Base-by-base conservation (phyloP, 1,140 invertebrate genomes). In the Fopius arisanus region DNA sequence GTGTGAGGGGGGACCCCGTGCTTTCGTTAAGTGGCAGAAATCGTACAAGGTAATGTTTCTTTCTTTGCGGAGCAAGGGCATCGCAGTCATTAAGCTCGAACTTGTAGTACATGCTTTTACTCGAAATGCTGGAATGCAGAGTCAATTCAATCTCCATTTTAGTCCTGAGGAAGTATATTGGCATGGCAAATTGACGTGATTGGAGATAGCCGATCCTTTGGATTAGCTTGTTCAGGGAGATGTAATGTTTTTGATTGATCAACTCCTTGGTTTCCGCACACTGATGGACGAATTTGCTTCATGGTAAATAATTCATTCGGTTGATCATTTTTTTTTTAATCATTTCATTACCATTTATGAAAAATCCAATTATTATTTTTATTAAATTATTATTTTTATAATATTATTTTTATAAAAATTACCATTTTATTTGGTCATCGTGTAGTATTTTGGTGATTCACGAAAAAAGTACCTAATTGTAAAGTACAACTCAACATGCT, bases 41-140 rank as follows among this genome's bases (percentile, higher is more conserved):
- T 59, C 23, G 54, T 14, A 14, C 54, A 28, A 59, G 12, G 21
- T 59, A 59, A 59, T 59, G 54, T 26, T 59, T 59, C 54, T 59
- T 59, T 59, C 19, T 59, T 59, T 59, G 54, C 54, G 9, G 54
- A 59, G 54, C 54, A 28, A 59, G 54, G 54, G 54, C 54, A 59
- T 59, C 19, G 5, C 7, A 26, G 12, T 59, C 21, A 59, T 59
- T 28, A 59, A 23, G 10, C 23, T 59, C 23, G 19, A 21, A 19
- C n/a, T 51, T 43, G 6, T 14, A 59, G 6, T 59, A 26, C 19
- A 19, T 59, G 19, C 54, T 5, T 48, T 5, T n/a, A 16, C 7
- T 48, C 4, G 40, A 43, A 31, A 54, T 54, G 48, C 16, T 54
- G n/a, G 16, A n/a, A 43, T 12, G 41, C 12, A 21, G 48, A 54